Evolutionary conservation across 2,888 invertebrate species (phyloP).

Genomic region (Bombylius major): DNA sequence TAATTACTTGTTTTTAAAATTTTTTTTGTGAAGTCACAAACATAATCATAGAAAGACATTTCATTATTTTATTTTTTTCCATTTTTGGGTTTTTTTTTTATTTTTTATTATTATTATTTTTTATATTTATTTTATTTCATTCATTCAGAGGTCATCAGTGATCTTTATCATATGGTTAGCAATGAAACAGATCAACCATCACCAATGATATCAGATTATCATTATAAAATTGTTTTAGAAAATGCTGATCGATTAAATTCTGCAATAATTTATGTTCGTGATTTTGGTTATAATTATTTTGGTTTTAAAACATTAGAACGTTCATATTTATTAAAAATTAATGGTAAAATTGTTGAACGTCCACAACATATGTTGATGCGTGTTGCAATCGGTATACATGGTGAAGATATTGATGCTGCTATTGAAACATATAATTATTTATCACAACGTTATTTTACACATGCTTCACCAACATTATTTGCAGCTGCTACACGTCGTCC

Average conservation of each 20-base stretch:
- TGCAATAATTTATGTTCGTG: constrained; percentile 91
- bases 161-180: constrained; percentile 66
- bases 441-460: constrained; percentile 93
- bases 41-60: too few species aligned
- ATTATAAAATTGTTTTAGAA: constrained; percentile 67
- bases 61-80: not conserved
- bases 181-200: constrained; percentile 46
- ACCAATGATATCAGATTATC: constrained; percentile 74
- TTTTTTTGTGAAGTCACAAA: too few species aligned
- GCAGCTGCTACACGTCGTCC: constrained; percentile 85
- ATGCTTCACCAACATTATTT: constrained; percentile 95
- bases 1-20: too few species aligned
- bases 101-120: not conserved
- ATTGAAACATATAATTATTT: constrained; percentile 93
- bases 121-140: constrained; percentile 14
- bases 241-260: constrained; percentile 87
- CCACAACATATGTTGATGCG: constrained; percentile 99
- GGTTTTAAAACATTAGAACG: constrained; percentile 98
- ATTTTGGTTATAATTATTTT: constrained; percentile 95
- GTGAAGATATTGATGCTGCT: constrained; percentile 79
- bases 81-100: not conserved
- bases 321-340: constrained; percentile 84
- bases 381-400: constrained; percentile 92
- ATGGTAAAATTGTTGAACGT: constrained; percentile 85
- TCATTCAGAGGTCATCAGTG: constrained; percentile 70